Base-by-base conservation (phyloP, 2,888 invertebrate genomes). In the Amiota mariae region DNA sequence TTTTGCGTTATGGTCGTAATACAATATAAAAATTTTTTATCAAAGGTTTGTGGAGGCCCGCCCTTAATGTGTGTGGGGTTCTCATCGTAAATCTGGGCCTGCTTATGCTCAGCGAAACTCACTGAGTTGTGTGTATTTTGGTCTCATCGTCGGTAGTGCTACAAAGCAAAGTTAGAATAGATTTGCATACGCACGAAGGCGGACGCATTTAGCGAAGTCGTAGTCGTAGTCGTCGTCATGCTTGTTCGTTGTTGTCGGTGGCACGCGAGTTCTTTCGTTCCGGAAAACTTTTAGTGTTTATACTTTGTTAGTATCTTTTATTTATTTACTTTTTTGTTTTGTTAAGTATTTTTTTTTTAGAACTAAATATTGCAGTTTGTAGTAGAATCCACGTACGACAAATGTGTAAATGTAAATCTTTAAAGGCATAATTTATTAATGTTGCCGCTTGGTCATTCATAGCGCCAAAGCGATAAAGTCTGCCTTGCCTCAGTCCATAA, bases 141-240 rank as follows among this genome's bases (percentile, higher is more conserved):
- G 18, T 11, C 48, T 49, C 48, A 48, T 66, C 46, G 72, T 20
- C 73, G 49, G 13, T 74, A 70, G 73, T 13, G 56, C 13, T 73
- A 36, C 71, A 70, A 24, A n/a, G n/a, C n/a, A n/a, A 24, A 75
- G 20, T 85, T 79, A 85, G 87, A 84, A 78, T 80, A 76, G 78
- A 81, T 85, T 85, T 81, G 87, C 85, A 84, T 86, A 73, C 74
- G 72, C 72, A 76, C 77, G 80, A 74, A 68, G 73, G 70, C 86
- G 82, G 80, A 85, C 82, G 85, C 76, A 70, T 73, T 49, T 9
- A 15, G 64, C 51, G 18, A 20, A 49, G 49, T n/a, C 67, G 36
- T 13, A 13, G 36, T 36, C n/a, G n/a, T n/a, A 24, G 3, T 24
- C 46, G n/a, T 36, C 36, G 36, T 36, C 36, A 6, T 36, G 36